Conservation (phyloP, 2,113 vertebrate genomes). For the Nerophis lumbriciformis region DNA sequence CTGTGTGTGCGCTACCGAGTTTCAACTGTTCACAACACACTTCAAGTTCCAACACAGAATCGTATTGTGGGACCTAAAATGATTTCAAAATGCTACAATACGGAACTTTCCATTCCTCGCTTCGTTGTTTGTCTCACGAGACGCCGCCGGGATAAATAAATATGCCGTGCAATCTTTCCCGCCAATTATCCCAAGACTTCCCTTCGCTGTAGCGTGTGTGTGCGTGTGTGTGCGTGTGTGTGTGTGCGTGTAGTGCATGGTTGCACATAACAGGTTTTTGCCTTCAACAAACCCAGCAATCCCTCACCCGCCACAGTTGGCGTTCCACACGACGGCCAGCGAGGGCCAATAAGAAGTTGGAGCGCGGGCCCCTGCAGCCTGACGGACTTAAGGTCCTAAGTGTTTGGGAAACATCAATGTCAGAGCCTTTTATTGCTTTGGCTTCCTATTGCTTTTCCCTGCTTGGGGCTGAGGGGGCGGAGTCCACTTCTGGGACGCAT, state of each 20-base stretch:
- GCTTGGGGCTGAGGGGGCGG: conserved; percentile 50
- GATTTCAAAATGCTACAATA: background rate
- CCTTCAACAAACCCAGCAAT: conserved; percentile 65
- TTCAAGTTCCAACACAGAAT: too few species aligned
- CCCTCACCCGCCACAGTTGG: conserved; percentile 50
- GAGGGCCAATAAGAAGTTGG: conserved; percentile 59
- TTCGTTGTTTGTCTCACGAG: conserved; percentile 8
- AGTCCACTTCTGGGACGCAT: conserved; percentile 28
- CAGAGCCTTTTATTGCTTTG: conserved; percentile 67
- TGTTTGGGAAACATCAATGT: conserved; percentile 69
- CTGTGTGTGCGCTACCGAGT: too few species aligned
- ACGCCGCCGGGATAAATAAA: background rate
- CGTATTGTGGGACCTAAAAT: too few species aligned
- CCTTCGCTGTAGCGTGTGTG: background rate
- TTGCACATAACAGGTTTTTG: conserved; percentile 20
- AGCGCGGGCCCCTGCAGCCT: conserved; percentile 53
- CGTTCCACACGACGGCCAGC: conserved; percentile 38
- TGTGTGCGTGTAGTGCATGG: conserved; percentile 1
- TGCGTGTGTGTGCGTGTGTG: background rate
- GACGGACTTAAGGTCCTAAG: conserved; percentile 57
- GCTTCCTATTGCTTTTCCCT: conserved; percentile 69
- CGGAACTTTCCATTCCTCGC: conserved; percentile 11
- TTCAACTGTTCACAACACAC: too few species aligned
- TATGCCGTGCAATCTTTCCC: background rate
- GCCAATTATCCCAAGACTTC: background rate